These are phyloP conservation scores for Euzophera pinguis DNA, from an alignment of 2,888 invertebrate species.

Conservation along the genomic window DNA sequence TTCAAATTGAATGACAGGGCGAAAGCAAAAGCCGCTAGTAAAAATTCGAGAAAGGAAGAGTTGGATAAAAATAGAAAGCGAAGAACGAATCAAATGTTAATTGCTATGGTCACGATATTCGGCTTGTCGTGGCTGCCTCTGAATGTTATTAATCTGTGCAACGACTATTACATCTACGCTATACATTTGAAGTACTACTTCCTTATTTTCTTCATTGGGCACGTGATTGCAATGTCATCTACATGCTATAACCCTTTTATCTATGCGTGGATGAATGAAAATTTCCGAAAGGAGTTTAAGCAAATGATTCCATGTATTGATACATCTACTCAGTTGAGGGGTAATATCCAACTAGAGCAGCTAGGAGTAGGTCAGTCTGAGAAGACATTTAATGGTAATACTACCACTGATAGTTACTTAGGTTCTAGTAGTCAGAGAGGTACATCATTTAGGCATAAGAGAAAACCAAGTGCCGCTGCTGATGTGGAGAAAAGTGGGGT, in stretches of 20 bases:
- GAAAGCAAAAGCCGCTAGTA: conserved; percentile 90
- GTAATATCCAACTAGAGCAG: conserved; percentile 73
- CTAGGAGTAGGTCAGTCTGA: conserved; percentile 81
- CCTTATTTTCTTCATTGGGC: conserved; percentile 93
- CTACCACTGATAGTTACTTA: conserved; percentile 84
- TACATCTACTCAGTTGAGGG: conserved; percentile 60
- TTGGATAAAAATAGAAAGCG: conserved; percentile 93
- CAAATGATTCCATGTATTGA: conserved; percentile 85
- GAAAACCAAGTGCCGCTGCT: conserved; percentile 81
- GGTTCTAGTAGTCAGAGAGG: conserved; percentile 77
- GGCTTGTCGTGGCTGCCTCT: conserved; percentile 97
- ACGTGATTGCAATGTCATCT: conserved; percentile 96
- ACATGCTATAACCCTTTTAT: conserved; percentile 98
- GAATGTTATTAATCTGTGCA: conserved; percentile 92
- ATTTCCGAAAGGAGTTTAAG: conserved; percentile 95
- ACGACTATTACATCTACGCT: conserved; percentile 87
- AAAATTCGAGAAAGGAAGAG: conserved; percentile 92
- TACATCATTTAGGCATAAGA: conserved; percentile 73
- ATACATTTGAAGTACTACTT: conserved; percentile 90
- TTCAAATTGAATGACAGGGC: conserved; percentile 91
- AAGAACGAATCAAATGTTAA: conserved; percentile 97
- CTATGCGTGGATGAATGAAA: conserved; percentile 98
- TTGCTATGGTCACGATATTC: conserved; percentile 98
- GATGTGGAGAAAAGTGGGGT: conserved; percentile 80
- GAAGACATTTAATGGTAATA: conserved; percentile 87